Evolutionary conservation across 2,797 vertebrate species (phyloP).

Genomic region (Hipposideros larvatus): DNA sequence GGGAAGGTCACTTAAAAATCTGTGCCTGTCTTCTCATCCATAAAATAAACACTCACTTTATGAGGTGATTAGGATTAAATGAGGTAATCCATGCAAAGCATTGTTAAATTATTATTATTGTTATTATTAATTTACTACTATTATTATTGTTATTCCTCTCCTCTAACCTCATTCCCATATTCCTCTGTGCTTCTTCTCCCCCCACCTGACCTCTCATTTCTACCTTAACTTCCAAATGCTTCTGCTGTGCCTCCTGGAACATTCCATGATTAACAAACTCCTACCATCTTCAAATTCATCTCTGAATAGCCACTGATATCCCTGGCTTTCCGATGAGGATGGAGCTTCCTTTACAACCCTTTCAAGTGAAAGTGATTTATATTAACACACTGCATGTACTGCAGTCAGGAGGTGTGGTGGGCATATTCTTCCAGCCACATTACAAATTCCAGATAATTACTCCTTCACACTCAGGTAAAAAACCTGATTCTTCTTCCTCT

Average conservation of each 20-base stretch:
- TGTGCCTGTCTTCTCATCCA: neutral
- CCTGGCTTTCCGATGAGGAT: neutral
- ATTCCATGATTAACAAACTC: neutral
- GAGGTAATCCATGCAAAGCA: neutral
- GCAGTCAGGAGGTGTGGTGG: neutral
- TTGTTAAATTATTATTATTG: neutral
- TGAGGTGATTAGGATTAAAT: constrained; percentile 22
- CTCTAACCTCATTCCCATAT: neutral
- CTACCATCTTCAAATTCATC: neutral
- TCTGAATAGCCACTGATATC: neutral
- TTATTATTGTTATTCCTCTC: neutral
- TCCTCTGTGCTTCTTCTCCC: neutral
- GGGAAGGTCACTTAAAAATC: constrained; percentile 12
- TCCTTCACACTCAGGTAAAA: neutral
- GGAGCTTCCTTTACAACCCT: neutral
- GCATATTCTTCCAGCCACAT: neutral
- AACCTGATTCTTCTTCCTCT: neutral
- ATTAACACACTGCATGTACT: neutral
- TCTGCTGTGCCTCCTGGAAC: neutral
- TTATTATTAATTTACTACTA: neutral
- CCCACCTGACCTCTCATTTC: neutral
- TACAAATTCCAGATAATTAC: neutral
- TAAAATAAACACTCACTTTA: constrained; percentile 16
- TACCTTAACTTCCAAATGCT: constrained; percentile 22
- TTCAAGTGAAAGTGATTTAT: constrained; percentile 39